Percentiles rank a stretch among this genome's conserved stretches.
phyloP scores from a whole-genome alignment of 2,888 invertebrate species.

The Melikaiella ostensackeni region DNA sequence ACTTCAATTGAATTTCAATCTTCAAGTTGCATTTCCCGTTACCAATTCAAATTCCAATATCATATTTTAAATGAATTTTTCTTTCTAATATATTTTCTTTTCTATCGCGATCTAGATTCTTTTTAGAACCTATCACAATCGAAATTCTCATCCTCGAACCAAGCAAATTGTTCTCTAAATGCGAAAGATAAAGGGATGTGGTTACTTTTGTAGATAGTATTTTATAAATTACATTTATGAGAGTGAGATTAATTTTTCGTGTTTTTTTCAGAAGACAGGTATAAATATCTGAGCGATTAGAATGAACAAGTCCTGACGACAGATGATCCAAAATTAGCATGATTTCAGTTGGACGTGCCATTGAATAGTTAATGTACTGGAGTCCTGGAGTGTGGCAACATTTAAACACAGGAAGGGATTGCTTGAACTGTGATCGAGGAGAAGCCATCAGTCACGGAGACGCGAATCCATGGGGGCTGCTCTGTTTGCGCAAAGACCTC shows the following conservation, averaged over 20 bases:
- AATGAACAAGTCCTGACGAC: slow-evolving; percentile 47
- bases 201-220: neutral
- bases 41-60: too few relatives aligned
- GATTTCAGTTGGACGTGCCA: slow-evolving; percentile 63
- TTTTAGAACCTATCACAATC: too few relatives aligned
- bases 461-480: slow-evolving; percentile 66
- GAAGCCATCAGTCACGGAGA: slow-evolving; percentile 72
- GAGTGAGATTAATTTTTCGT: slow-evolving; percentile 16
- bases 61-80: too few relatives aligned
- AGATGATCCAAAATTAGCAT: slow-evolving; percentile 62
- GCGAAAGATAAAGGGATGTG: neutral
- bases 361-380: slow-evolving; percentile 65
- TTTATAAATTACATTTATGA: slow-evolving; percentile 14
- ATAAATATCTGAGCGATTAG: slow-evolving; percentile 34
- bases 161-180: neutral
- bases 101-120: too few relatives aligned
- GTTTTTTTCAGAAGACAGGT: neutral
- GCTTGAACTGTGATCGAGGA: slow-evolving; percentile 70
- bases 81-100: too few relatives aligned
- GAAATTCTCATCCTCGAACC: too few relatives aligned
- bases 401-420: slow-evolving; percentile 58
- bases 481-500: slow-evolving; percentile 65
- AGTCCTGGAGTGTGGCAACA: slow-evolving; percentile 56
- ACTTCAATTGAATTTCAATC: too few relatives aligned
- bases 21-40: too few relatives aligned